phyloP scores from a whole-genome alignment of 2,113 vertebrate genomes.

The Poecilia latipinna region DNA sequence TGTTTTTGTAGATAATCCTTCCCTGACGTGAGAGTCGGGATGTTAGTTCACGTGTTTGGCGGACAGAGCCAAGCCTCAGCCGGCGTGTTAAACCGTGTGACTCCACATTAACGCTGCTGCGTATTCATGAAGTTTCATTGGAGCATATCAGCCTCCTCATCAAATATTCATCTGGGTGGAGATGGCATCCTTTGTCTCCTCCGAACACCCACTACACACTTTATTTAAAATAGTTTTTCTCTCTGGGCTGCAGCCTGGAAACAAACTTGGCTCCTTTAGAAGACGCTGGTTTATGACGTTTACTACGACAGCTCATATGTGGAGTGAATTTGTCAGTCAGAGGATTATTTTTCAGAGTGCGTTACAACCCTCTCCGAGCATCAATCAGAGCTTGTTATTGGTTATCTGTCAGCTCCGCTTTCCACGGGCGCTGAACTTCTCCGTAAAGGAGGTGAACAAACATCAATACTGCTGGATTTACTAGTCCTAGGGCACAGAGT shows the following conservation, averaged over 20 bases:
- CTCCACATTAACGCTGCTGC: conserved; percentile 37
- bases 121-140: conserved; percentile 58
- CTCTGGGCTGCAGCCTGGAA: neutral
- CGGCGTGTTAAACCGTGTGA: neutral
- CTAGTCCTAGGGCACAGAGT: conserved; percentile 24
- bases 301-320: neutral
- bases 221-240: neutral
- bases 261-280: neutral
- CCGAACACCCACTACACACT: neutral
- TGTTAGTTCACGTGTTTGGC: conserved; percentile 11
- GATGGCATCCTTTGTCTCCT: conserved; percentile 51
- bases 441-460: conserved; percentile 53
- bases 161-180: conserved; percentile 58
- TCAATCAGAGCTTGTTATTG: conserved; percentile 57
- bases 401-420: conserved; percentile 50
- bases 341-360: conserved; percentile 4
- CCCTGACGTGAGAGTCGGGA: conserved; percentile 18
- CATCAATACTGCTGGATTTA: conserved; percentile 40
- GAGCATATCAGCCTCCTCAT: conserved; percentile 56
- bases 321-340: neutral
- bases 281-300: neutral
- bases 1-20: conserved; percentile 15
- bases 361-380: conserved; percentile 19
- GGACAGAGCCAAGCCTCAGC: neutral
- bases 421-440: conserved; percentile 37